Percentiles rank a stretch among this genome's conserved stretches.
phyloP scores from a whole-genome alignment of 2,888 invertebrate species.

The Theretra japonica region DNA sequence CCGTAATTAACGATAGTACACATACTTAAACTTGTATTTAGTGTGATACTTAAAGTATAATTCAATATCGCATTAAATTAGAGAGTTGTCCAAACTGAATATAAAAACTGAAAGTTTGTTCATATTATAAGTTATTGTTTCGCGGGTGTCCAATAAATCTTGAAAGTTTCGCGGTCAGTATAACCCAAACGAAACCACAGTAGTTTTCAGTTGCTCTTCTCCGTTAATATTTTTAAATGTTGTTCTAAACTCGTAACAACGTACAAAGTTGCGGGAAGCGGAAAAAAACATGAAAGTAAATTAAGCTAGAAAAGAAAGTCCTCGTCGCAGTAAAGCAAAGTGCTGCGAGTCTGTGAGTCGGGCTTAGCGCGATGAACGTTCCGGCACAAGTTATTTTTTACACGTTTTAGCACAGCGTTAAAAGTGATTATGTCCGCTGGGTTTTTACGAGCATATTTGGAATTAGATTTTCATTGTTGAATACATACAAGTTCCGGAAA shows the following conservation, averaged over 20 bases:
- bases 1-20: no score
- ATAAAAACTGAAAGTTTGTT: no score
- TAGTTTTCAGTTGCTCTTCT: not conserved
- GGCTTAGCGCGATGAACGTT: constrained; percentile 5
- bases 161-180: not conserved
- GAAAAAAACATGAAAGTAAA: not conserved
- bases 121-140: no score
- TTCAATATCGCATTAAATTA: no score
- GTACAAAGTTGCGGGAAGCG: constrained; percentile 2
- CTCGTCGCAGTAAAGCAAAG: constrained; percentile 1
- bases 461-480: not conserved
- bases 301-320: constrained; percentile 11
- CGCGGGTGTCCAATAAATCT: not conserved
- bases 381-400: not conserved
- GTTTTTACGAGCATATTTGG: not conserved
- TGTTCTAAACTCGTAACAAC: not conserved
- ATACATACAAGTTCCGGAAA: not conserved
- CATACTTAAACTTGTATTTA: no score
- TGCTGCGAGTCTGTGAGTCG: not conserved
- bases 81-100: no score
- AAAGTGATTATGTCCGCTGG: constrained; percentile 11
- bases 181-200: not conserved
- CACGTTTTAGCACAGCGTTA: not conserved
- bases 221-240: not conserved
- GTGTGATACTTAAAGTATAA: no score